Conservation (phyloP, 2,888 invertebrate genomes). For the Ptilodon capucinus region DNA sequence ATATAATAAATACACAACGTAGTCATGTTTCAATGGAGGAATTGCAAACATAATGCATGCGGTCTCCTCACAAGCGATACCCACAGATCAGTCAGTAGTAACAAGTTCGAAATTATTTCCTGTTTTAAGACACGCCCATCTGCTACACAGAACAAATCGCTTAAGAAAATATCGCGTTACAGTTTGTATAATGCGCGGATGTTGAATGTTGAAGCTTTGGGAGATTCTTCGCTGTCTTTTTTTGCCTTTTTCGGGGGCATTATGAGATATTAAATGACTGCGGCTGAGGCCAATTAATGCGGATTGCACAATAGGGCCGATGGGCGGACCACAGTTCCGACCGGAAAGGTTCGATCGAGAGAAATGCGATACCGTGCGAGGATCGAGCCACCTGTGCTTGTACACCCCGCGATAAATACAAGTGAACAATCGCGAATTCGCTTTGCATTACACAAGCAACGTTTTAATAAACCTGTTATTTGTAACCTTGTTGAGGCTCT, state of each 20-base stretch:
- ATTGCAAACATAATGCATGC: slow-evolving; percentile 47
- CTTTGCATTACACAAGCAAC: slow-evolving; percentile 34
- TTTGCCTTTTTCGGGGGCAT: slow-evolving; percentile 57
- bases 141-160: slow-evolving; percentile 71
- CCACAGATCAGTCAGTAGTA: slow-evolving; percentile 57
- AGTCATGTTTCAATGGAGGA: slow-evolving; percentile 53
- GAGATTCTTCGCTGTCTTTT: slow-evolving; percentile 62
- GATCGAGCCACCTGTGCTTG: slow-evolving; percentile 64
- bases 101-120: slow-evolving; percentile 74
- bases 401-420: slow-evolving; percentile 19
- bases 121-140: slow-evolving; percentile 72
- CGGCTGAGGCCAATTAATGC: slow-evolving; percentile 76
- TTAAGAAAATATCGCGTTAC: slow-evolving; percentile 76
- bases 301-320: slow-evolving; percentile 56
- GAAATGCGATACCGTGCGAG: slow-evolving; percentile 64
- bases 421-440: slow-evolving; percentile 30
- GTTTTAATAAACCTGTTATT: slow-evolving; percentile 28
- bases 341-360: slow-evolving; percentile 73
- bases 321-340: slow-evolving; percentile 77
- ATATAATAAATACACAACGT: slow-evolving; percentile 52
- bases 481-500: slow-evolving; percentile 24
- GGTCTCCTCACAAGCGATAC: slow-evolving; percentile 45
- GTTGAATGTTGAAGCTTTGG: slow-evolving; percentile 63
- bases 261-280: slow-evolving; percentile 75
- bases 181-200: slow-evolving; percentile 64